A percentile compares a stretch with the other conserved stretches of the same genome.
Evolutionary conservation across 2,113 vertebrate genomes (phyloP).

Genomic region (Rana temporaria): DNA sequence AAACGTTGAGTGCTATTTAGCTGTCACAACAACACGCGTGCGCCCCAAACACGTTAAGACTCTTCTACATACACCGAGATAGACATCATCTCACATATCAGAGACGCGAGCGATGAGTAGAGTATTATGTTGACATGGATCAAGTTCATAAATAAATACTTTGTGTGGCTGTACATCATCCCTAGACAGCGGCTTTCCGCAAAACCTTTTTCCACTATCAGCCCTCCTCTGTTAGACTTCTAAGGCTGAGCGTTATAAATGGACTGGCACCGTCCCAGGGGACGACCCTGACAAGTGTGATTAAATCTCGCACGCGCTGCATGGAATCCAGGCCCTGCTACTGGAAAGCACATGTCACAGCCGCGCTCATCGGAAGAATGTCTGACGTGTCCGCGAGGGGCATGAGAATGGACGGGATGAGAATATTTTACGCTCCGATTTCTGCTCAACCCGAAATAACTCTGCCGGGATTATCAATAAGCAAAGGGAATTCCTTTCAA

Average conservation of each 20-base stretch:
- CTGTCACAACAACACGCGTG: not conserved
- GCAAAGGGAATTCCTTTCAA: not conserved
- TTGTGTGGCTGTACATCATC: not conserved
- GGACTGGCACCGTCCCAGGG: conserved; percentile 18
- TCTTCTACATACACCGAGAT: not conserved
- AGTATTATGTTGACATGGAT: not conserved
- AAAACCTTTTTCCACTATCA: not conserved
- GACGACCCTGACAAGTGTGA: conserved; percentile 19
- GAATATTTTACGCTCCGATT: not conserved
- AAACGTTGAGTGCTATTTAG: not conserved
- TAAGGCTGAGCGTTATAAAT: conserved; percentile 32
- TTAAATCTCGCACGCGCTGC: conserved; percentile 2
- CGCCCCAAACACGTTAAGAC: not conserved
- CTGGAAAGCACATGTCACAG: conserved; percentile 11
- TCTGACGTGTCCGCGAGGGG: not conserved
- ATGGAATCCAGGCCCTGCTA: conserved; percentile 17
- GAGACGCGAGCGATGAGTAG: not conserved
- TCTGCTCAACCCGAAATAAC: conserved; percentile 3
- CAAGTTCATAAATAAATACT: not conserved
- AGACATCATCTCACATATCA: not conserved
- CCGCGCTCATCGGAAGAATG: not conserved
- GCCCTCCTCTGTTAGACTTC: conserved; percentile 13
- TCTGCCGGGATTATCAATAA: not conserved
- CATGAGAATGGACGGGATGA: not conserved
- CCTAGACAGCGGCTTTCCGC: not conserved